Evolutionary conservation across 2,113 vertebrate genomes (phyloP), one percentile per base, ranked within the genome.

Genomic region (Macroglossus sobrinus): DNA sequence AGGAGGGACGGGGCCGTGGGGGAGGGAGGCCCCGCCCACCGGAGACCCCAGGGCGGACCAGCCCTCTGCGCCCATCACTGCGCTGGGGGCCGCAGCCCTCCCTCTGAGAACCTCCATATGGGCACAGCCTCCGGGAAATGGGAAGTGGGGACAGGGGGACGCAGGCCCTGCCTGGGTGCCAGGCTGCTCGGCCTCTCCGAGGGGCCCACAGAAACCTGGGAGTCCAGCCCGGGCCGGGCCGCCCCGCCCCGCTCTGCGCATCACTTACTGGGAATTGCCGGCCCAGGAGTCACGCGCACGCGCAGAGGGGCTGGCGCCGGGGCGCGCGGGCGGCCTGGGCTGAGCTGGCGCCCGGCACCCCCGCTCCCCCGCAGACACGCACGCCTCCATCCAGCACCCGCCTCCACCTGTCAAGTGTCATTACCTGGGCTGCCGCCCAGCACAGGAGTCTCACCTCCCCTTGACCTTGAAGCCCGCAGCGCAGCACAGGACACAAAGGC

Each of bases 401-500:
- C 45, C 35, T 2, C 7, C 64, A 3, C 68, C 89, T 8, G 40
- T 69, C 76, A 33, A 89, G 4, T 33, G 66, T 35, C 66, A 18
- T 68, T 30, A 35, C 68, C n/a, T 61, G 75, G 45, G 15, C 75
- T 0, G 21, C 15, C 55, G 15, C 40, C 24, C 19, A 28, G n/a
- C 3, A 16, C 38, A 21, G 1, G 7, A 16, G 18, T 22, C 16
- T 2, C 7, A 1, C 5, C 16, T 16, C 16, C 6, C 7, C 7
- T 45, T 3, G 2, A 68, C 50, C 69, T 38, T 53, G 30, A 45
- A 21, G 76, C 12, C 30, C 1, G 19, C 11, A 5, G 7, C 40
- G 0, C 1, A 1, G 84, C 15, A 0, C 2, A 10, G 59, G 59
- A 4, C 0, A 1, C 12, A 0, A 3, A 0, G 74, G 53, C 1